Conservation (phyloP, 2,888 invertebrate species). For the Ichneumon xanthorius region DNA sequence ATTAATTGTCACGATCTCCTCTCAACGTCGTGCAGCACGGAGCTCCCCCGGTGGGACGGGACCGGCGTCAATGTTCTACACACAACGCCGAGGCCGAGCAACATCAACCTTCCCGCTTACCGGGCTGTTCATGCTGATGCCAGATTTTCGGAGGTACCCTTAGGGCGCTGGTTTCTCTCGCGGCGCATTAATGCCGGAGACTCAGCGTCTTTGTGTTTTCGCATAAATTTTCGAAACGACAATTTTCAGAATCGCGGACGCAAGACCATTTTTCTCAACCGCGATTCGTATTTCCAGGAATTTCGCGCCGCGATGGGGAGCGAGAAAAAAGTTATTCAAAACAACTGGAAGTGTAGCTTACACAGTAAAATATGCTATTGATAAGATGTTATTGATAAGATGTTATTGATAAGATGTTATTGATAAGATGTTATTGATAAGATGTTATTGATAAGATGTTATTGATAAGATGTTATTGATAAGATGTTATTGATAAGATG, state of each 20-base stretch:
- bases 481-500: no score
- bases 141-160: constrained; percentile 6
- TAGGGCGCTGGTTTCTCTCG: constrained; percentile 1
- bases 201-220: not conserved
- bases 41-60: constrained; percentile 13
- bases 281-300: no score
- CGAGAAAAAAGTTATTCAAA: no score
- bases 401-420: no score
- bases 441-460: no score
- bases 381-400: no score
- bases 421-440: no score
- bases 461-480: no score
- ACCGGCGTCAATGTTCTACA: constrained; percentile 28
- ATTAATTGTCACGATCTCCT: constrained; percentile 68
- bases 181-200: constrained; percentile 20
- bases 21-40: constrained; percentile 28
- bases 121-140: constrained; percentile 21
- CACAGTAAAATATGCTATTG: no score
- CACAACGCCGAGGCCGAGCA: constrained; percentile 9
- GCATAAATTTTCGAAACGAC: not conserved
- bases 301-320: no score
- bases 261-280: no score
- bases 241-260: not conserved
- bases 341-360: no score
- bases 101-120: constrained; percentile 19